Percentiles rank a stretch among this genome's conserved stretches.
phyloP scores from a whole-genome alignment of 2,888 invertebrate genomes.

The Lasioglossum marginatum region DNA sequence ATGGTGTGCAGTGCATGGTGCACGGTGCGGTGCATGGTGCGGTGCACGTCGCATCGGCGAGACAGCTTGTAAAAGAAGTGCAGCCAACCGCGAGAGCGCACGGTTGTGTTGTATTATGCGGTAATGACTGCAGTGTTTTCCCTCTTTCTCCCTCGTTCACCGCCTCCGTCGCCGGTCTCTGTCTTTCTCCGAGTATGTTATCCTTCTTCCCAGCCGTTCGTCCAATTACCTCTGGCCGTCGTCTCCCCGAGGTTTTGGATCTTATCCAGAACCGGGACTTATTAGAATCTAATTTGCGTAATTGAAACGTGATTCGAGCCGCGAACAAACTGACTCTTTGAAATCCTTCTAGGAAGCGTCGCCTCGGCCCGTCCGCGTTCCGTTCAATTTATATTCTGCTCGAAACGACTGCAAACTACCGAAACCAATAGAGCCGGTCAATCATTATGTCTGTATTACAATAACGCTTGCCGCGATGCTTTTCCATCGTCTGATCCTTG shows the following conservation, averaged over 20 bases:
- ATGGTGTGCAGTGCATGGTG: neutral
- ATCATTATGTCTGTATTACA: neutral
- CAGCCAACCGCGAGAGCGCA: slow-evolving; percentile 66
- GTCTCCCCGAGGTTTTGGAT: slow-evolving; percentile 64
- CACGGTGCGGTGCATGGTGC: neutral
- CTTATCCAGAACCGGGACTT: slow-evolving; percentile 69
- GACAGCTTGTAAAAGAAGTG: slow-evolving; percentile 63
- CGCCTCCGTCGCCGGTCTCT: neutral
- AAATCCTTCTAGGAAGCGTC: slow-evolving; percentile 49
- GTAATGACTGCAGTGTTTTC: slow-evolving; percentile 59
- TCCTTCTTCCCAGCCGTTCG: slow-evolving; percentile 49
- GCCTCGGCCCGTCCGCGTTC: slow-evolving; percentile 10
- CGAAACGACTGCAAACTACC: neutral
- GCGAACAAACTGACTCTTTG: slow-evolving; percentile 53
- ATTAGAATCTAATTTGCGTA: slow-evolving; percentile 73
- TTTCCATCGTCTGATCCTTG: neutral
- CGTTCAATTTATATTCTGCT: slow-evolving; percentile 5
- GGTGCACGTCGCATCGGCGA: slow-evolving; percentile 39
- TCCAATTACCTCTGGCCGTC: slow-evolving; percentile 61
- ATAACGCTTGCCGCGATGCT: neutral
- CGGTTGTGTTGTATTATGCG: slow-evolving; percentile 61
- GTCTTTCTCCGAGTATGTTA: slow-evolving; percentile 13
- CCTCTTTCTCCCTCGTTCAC: slow-evolving; percentile 1
- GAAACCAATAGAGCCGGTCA: neutral
- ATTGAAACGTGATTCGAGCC: slow-evolving; percentile 73